These are phyloP conservation scores for Drosophila orosa DNA, from an alignment of 1,140 invertebrate species.

Conservation along the genomic window DNA sequence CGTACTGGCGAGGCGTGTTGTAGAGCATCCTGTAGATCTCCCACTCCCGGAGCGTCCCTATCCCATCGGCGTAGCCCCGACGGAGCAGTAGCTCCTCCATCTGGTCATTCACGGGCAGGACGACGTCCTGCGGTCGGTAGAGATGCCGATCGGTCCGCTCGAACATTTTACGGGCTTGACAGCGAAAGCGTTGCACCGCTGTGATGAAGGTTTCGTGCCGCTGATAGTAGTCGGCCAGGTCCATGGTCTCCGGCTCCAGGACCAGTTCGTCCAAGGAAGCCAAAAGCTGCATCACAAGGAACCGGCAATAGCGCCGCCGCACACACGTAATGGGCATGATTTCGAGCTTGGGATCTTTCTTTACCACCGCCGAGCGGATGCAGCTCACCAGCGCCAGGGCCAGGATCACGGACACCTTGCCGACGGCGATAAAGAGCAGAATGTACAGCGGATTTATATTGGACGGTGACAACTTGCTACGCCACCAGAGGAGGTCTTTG, in stretches of 20 bases:
- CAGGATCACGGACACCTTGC: constrained; percentile 44
- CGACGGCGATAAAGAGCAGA: constrained; percentile 18
- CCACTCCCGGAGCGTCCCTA: constrained; percentile 31
- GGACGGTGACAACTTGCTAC: not conserved
- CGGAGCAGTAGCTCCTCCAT: constrained; percentile 34
- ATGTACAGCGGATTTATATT: constrained; percentile 26
- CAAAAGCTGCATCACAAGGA: constrained; percentile 57
- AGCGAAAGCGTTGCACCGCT: constrained; percentile 47
- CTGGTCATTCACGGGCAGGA: constrained; percentile 34
- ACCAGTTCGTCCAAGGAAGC: constrained; percentile 37
- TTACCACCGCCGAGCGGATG: not conserved
- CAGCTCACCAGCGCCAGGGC: constrained; percentile 31
- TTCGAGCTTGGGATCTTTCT: not conserved
- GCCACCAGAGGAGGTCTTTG: constrained; percentile 52
- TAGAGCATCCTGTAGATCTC: constrained; percentile 54
- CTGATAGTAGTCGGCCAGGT: not conserved
- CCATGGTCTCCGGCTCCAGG: not conserved
- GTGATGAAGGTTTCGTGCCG: constrained; percentile 14
- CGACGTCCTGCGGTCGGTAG: constrained; percentile 24
- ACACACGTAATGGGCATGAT: constrained; percentile 23
- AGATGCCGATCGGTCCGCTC: constrained; percentile 42
- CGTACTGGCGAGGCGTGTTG: not conserved
- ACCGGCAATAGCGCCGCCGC: constrained; percentile 51
- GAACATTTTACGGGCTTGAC: constrained; percentile 45
- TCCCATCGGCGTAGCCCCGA: constrained; percentile 41